phyloP scores from a whole-genome alignment of 2,888 invertebrate genomes.

The Phymatocera aterrima region DNA sequence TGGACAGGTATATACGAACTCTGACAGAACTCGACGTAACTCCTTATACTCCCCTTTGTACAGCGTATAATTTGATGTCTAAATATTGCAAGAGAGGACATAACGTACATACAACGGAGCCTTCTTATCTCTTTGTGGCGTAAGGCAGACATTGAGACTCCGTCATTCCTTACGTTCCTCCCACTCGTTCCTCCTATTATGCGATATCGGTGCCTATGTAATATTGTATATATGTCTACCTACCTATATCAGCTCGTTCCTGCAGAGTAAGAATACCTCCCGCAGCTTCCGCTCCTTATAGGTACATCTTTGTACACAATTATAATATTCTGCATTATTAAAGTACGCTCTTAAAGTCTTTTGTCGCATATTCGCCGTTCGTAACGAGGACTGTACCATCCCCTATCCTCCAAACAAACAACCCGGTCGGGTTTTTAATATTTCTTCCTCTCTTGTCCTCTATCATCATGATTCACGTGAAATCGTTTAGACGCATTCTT shows the following conservation, averaged over 20 bases:
- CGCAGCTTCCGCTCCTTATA: neutral
- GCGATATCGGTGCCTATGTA: conserved; percentile 16
- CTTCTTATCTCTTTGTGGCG: conserved; percentile 7
- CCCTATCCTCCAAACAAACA: conserved; percentile 65
- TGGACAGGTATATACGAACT: conserved; percentile 28
- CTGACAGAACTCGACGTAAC: conserved; percentile 7
- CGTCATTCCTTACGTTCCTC: conserved; percentile 30
- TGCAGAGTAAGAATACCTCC: too few species aligned
- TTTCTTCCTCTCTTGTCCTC: conserved; percentile 55
- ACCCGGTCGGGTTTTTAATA: conserved; percentile 58
- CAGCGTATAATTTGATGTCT: conserved; percentile 27
- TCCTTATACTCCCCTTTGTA: conserved; percentile 32
- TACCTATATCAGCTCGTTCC: neutral
- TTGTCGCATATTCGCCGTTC: conserved; percentile 64
- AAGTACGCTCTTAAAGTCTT: conserved; percentile 56
- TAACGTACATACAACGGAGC: neutral
- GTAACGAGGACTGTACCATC: conserved; percentile 60
- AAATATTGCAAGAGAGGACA: conserved; percentile 34
- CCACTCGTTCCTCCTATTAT: too few species aligned
- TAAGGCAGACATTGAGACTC: neutral
- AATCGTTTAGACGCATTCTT: neutral
- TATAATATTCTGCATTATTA: conserved; percentile 59
- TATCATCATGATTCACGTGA: neutral
- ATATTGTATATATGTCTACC: neutral
- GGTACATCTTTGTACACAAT: conserved; percentile 50